A percentile compares a stretch with the other conserved stretches of the same genome.
Evolutionary conservation across 2,113 vertebrate genomes (phyloP).

Genomic region (Ibidorhyncha struthersii): DNA sequence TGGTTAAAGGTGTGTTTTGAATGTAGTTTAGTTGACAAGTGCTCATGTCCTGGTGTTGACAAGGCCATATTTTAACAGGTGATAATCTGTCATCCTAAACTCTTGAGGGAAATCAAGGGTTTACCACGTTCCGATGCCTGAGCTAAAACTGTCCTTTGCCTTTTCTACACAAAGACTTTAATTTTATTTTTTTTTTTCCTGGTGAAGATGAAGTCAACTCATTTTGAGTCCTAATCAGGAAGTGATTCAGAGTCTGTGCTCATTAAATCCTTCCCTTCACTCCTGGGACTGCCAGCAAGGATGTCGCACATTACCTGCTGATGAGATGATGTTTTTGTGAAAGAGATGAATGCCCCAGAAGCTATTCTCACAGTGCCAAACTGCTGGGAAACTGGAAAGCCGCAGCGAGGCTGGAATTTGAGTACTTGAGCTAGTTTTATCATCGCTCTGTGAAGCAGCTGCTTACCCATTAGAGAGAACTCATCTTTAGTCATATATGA

Average conservation of each 20-base stretch:
- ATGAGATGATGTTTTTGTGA: constrained; percentile 45
- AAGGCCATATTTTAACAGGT: background rate
- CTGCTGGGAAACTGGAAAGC: background rate
- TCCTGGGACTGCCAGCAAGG: constrained; percentile 35
- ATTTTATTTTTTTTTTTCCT: background rate
- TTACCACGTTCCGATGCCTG: background rate
- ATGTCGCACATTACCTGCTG: constrained; percentile 53
- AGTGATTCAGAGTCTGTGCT: constrained; percentile 39
- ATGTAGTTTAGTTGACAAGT: background rate
- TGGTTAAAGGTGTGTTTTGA: background rate
- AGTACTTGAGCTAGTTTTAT: background rate
- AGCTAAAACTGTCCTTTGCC: background rate
- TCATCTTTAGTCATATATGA: background rate
- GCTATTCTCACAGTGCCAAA: constrained; percentile 8
- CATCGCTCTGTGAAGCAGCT: background rate
- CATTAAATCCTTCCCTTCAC: constrained; percentile 51
- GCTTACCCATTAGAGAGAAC: background rate
- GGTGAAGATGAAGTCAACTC: constrained; percentile 27
- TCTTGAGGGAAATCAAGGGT: background rate
- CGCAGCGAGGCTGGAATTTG: background rate
- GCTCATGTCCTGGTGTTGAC: background rate
- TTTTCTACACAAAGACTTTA: background rate
- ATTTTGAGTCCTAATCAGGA: constrained; percentile 57
- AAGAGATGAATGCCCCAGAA: constrained; percentile 31
- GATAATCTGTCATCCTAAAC: background rate